Base-by-base conservation (phyloP, 2,888 invertebrate species). In the Drosophila borborema region DNA sequence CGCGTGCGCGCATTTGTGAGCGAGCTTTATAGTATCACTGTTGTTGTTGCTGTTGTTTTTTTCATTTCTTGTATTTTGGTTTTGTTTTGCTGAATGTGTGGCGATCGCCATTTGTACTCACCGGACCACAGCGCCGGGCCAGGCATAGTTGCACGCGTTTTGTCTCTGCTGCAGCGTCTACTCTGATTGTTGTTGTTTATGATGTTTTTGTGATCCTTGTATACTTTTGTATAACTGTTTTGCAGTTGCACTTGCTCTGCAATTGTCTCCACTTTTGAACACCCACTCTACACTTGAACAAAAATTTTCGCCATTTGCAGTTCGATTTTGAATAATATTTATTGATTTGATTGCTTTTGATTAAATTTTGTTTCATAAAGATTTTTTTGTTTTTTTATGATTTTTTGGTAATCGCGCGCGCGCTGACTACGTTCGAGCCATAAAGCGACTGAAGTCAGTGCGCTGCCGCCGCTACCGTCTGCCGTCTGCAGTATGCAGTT, bases 41-140 rank as follows among this genome's bases (percentile, higher is more conserved):
- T 20, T 45, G 20, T 28, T 34, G 18, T 66, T 51, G 8, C 14
- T 53, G 14, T 20, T 18, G 1, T 14, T 16, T 16, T n/a, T 16
- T 16, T 28, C 5, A 28, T 28, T 49, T 49, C 3, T 41, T 41
- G 7, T 23, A 0, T 1, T 18, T 53, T 53, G 2, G 8, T 41
- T 51, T 51, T 51, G 7, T 20, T 34, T 51, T 14, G 46, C 14
- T 54, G 34, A n/a, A 28, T 28, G 8, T 40, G 40, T 12, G 61
- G 66, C 46, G 65, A 77, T 76, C 65, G 63, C 34, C 54, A 61
- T 38, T 64, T 34, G 40, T 90, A 93, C 93, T 91, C 90, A 93
- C 93, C 93, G 87, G 93, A 93, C 93, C 93, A 93, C 91, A 93
- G 91, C 78, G 93, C 92, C 91, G 93, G 92, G 89, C 92, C 93